These are phyloP conservation scores for Sarcophaga peregrina DNA, from an alignment of 1,140 invertebrate species.

Conservation along the genomic window DNA sequence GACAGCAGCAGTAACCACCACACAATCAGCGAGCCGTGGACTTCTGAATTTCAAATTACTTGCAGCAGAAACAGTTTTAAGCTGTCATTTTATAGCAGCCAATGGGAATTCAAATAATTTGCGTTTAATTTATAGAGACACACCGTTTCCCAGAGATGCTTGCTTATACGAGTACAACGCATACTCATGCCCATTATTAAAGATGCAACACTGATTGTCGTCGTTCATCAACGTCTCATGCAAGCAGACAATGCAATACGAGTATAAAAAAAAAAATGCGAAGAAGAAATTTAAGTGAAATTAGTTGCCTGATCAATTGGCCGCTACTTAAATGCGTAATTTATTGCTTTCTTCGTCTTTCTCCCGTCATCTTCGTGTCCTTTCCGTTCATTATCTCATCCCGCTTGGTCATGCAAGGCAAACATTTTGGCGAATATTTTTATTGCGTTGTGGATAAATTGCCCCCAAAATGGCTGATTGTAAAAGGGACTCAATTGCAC, in stretches of 20 bases:
- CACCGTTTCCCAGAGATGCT: slow-evolving; percentile 13
- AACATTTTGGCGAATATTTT: too few relatives aligned
- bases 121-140: slow-evolving; percentile 35
- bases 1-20: too few relatives aligned
- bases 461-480: too few relatives aligned
- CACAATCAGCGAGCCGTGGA: background rate
- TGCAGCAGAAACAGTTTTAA: background rate
- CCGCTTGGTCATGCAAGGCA: too few relatives aligned
- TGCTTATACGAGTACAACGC: background rate
- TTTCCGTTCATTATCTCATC: too few relatives aligned
- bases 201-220: slow-evolving; percentile 20
- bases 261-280: background rate
- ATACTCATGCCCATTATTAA: background rate
- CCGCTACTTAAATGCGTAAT: slow-evolving; percentile 33
- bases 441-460: too few relatives aligned
- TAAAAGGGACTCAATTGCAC: background rate
- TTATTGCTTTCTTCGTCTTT: slow-evolving; percentile 13
- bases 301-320: slow-evolving; percentile 39
- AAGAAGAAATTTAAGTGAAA: slow-evolving; percentile 30
- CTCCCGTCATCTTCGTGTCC: too few relatives aligned
- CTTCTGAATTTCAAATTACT: slow-evolving; percentile 29
- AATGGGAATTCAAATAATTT: slow-evolving; percentile 35
- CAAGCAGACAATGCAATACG: too few relatives aligned
- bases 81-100: slow-evolving; percentile 28
- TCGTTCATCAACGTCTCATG: background rate